Evolutionary conservation across 2,113 vertebrate species (phyloP), one percentile per base, ranked within the genome.

Genomic region (Trematocara unimaculatum): DNA sequence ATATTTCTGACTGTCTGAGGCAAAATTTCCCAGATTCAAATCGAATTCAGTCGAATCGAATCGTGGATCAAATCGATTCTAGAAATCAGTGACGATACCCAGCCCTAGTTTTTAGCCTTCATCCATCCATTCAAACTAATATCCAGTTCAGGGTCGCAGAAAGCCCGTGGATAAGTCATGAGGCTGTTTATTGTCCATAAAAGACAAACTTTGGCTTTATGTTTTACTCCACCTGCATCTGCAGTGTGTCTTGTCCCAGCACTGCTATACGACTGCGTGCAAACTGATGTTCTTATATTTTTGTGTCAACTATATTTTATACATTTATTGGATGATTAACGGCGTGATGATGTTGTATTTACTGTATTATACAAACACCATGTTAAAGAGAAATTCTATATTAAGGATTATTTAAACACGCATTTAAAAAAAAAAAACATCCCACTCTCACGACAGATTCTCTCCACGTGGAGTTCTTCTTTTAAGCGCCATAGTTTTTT

Each of bases 131-230:
- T 47, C 42, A 17, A 74, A 45, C 1, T 9, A 45, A 47, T 11
- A 74, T 47, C 23, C 40, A 47, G 14, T 26, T 26, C 8, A 67
- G 35, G 35, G 0, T 40, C 2, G 11, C 4, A 67, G 7, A 67
- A 13, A 38, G 62, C 35, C 33, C 4, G 62, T 4, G 62, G 35
- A 67, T 13, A 67, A n/a, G 33, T 67, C 33, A 40, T 12, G 11
- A 13, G 35, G 62, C 7, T 74, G 14, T 74, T 47, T 72, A 0
- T 7, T 47, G 67, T 72, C 67, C 67, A 45, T 47, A 26, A 70
- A 70, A 70, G 20, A 23, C n/a, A 0, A 45, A 45, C 40, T 3
- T 47, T 0, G 2, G 20, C 40, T 42, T 70, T 5, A 2, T 72
- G 4, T 72, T 72, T 72, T 72, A 17, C 40, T 47, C 2, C 40